phyloP scores from a whole-genome alignment of 1,140 invertebrate genomes.

The Agrypnia vestita region DNA sequence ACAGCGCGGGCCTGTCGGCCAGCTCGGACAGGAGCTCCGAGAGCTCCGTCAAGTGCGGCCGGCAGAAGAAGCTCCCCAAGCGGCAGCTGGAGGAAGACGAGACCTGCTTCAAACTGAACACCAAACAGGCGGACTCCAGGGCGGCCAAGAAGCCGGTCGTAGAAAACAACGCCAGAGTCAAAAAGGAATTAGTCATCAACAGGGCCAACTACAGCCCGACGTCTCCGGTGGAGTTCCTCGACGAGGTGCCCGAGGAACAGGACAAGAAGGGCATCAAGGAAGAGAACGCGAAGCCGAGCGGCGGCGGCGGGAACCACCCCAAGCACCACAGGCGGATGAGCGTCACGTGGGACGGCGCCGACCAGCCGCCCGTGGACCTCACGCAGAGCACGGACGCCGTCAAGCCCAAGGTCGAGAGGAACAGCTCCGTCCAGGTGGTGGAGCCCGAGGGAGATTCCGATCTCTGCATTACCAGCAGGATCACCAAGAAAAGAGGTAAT shows the following conservation, averaged over 20 bases:
- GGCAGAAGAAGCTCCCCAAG: slow-evolving; percentile 18
- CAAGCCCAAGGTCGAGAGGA: slow-evolving; percentile 30
- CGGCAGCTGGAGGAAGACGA: slow-evolving; percentile 6
- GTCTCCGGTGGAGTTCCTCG: slow-evolving; percentile 22
- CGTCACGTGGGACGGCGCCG: slow-evolving; percentile 10
- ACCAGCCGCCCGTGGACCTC: slow-evolving; percentile 4
- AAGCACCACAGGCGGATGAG: slow-evolving; percentile 39
- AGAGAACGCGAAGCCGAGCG: background rate
- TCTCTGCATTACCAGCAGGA: slow-evolving; percentile 47
- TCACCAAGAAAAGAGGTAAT: slow-evolving; percentile 57
- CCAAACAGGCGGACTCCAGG: background rate
- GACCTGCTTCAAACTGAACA: background rate
- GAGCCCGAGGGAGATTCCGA: slow-evolving; percentile 45
- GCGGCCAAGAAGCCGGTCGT: background rate
- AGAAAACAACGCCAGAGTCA: background rate
- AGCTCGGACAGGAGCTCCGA: slow-evolving; percentile 26
- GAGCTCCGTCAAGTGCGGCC: slow-evolving; percentile 13
- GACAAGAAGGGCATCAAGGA: background rate
- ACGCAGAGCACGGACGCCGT: slow-evolving; percentile 14
- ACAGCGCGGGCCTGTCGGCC: slow-evolving; percentile 16
- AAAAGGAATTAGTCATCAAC: background rate
- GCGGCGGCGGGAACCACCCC: slow-evolving; percentile 24
- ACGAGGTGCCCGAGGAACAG: background rate
- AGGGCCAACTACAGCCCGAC: background rate
- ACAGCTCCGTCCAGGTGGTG: slow-evolving; percentile 53